phyloP scores from a whole-genome alignment of 2,888 invertebrate species.

The Sipha maydis region DNA sequence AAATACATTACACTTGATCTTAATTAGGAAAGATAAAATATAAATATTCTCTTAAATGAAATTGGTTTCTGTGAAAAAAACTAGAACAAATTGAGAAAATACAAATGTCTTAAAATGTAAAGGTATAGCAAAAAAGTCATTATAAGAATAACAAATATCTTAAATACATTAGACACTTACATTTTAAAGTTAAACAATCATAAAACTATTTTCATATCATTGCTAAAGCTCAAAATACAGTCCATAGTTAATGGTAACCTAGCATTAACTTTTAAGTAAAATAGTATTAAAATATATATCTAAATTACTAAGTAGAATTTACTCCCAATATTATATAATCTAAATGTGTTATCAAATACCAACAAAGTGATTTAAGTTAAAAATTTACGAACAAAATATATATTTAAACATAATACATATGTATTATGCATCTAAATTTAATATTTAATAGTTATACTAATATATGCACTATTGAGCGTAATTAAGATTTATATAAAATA shows the following conservation, averaged over 20 bases:
- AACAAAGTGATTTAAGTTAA: constrained; percentile 1
- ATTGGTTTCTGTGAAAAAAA: constrained; percentile 8
- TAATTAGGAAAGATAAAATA: no score
- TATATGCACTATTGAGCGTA: constrained; percentile 44
- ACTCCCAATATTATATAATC: background rate
- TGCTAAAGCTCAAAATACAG: constrained; percentile 55
- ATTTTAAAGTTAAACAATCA: constrained; percentile 29
- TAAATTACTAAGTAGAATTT: constrained; percentile 33
- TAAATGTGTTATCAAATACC: constrained; percentile 6
- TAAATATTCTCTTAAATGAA: background rate
- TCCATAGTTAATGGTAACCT: constrained; percentile 57
- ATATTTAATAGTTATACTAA: background rate
- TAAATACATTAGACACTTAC: constrained; percentile 6
- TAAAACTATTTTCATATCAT: constrained; percentile 43
- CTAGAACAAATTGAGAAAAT: constrained; percentile 39
- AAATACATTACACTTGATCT: background rate
- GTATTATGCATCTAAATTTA: background rate
- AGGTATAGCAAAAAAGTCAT: background rate
- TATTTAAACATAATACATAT: background rate
- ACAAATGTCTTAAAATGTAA: constrained; percentile 12
- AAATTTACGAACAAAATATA: background rate
- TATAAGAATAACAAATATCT: constrained; percentile 38
- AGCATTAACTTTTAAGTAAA: constrained; percentile 38
- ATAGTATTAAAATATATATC: constrained; percentile 9
- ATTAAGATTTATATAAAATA: constrained; percentile 11